A percentile compares a stretch with the other conserved stretches of the same genome.
Conservation (phyloP, 1,140 invertebrate genomes). For the Aphis craccivora region DNA sequence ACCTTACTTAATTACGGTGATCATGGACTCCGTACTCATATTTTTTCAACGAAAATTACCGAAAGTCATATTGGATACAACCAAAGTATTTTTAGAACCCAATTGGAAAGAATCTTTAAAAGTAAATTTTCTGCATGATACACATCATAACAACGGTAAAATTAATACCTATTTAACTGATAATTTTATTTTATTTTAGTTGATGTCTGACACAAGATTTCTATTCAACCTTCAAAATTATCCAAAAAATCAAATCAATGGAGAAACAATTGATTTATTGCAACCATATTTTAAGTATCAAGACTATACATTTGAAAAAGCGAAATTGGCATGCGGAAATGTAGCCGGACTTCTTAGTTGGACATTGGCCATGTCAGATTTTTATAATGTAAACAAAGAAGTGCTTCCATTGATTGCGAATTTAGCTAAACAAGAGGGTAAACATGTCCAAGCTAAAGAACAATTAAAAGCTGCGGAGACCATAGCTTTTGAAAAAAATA, state of each 20-base stretch:
- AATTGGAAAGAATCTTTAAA: slow-evolving; percentile 95
- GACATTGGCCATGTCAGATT: slow-evolving; percentile 92
- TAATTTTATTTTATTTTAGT: slow-evolving; percentile 55
- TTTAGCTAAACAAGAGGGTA: slow-evolving; percentile 64
- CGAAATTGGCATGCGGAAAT: slow-evolving; percentile 89
- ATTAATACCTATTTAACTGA: neutral
- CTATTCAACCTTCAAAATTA: slow-evolving; percentile 83
- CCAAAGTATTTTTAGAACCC: slow-evolving; percentile 87
- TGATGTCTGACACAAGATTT: slow-evolving; percentile 90
- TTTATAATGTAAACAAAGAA: slow-evolving; percentile 85
- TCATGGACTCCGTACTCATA: slow-evolving; percentile 96
- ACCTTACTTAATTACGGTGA: slow-evolving; percentile 95
- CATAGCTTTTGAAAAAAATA: slow-evolving; percentile 80
- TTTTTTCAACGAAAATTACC: slow-evolving; percentile 89
- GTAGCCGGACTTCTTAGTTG: slow-evolving; percentile 91
- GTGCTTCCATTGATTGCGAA: slow-evolving; percentile 87
- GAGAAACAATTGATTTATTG: slow-evolving; percentile 82
- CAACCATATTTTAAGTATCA: slow-evolving; percentile 82
- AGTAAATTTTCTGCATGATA: slow-evolving; percentile 66
- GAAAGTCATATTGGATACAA: slow-evolving; percentile 79
- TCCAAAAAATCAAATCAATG: slow-evolving; percentile 90
- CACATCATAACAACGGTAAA: neutral
- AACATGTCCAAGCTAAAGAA: slow-evolving; percentile 71
- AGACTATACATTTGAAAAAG: slow-evolving; percentile 86
- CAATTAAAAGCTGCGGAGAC: slow-evolving; percentile 81